A percentile compares a stretch with the other conserved stretches of the same genome.
These are phyloP conservation scores for Willowsia nigromaculata DNA, from an alignment of 2,888 invertebrate species.

Conservation along the genomic window DNA sequence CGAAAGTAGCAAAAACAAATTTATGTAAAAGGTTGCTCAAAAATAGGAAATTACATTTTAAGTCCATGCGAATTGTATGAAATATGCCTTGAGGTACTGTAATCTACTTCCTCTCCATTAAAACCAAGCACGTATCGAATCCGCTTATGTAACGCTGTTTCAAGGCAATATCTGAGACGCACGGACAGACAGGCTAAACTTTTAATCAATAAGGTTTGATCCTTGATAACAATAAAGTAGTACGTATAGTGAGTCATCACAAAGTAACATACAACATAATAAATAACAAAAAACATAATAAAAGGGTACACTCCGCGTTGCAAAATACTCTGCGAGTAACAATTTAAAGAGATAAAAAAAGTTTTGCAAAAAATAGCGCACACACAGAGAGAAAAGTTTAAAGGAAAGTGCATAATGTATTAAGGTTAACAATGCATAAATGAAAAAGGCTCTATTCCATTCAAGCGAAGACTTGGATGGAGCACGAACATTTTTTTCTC, in stretches of 20 bases:
- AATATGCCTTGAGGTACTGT: too few species aligned
- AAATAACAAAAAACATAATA: neutral
- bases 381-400: neutral
- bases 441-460: neutral
- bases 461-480: neutral
- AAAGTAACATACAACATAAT: neutral
- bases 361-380: constrained; percentile 8
- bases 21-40: too few species aligned
- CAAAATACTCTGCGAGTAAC: neutral
- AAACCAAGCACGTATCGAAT: too few species aligned
- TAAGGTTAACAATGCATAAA: constrained; percentile 33
- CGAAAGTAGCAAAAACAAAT: too few species aligned
- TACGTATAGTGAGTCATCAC: neutral
- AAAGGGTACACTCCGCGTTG: neutral
- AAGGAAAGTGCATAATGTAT: constrained; percentile 18
- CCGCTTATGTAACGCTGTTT: too few species aligned
- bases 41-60: too few species aligned
- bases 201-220: too few species aligned
- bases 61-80: too few species aligned
- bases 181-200: too few species aligned
- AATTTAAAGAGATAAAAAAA: neutral
- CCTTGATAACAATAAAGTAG: too few species aligned
- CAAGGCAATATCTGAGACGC: too few species aligned
- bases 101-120: too few species aligned
- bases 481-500: neutral